These are phyloP conservation scores for Macrotis lagotis DNA, from an alignment of 2,113 vertebrate species.

Conservation along the genomic window DNA sequence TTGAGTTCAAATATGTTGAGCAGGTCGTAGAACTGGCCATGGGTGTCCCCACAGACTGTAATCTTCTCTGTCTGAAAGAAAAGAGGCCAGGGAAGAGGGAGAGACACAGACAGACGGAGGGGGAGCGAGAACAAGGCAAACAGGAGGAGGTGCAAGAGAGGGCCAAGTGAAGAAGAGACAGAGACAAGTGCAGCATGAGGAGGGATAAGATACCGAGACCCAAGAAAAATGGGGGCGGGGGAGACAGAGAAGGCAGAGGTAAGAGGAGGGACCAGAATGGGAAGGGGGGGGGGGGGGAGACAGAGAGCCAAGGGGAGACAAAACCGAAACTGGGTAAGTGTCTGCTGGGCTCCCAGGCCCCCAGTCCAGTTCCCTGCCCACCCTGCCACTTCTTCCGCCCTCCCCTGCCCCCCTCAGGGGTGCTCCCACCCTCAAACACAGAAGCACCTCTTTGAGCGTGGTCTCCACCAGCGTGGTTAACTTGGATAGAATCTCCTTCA, in stretches of 20 bases:
- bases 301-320: neutral
- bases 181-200: neutral
- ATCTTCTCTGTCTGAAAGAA: conserved; percentile 91
- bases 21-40: conserved; percentile 95
- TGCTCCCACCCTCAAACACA: neutral
- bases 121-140: neutral
- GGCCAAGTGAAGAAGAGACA: conserved; percentile 23
- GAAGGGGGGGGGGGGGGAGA: neutral
- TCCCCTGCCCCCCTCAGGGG: accelerated
- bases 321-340: conserved; percentile 19
- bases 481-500: conserved; percentile 93
- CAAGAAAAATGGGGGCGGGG: neutral
- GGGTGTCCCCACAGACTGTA: conserved; percentile 96
- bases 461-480: conserved; percentile 94
- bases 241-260: neutral
- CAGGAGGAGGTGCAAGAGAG: conserved; percentile 18
- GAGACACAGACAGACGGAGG: conserved; percentile 47
- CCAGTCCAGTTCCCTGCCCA: accelerated
- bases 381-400: neutral
- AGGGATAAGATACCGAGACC: conserved; percentile 49
- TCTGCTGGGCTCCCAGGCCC: conserved; percentile 38
- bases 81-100: conserved; percentile 76
- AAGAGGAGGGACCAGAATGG: neutral
- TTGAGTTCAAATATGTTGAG: conserved; percentile 96
- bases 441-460: conserved; percentile 89